These are phyloP conservation scores for Kryptolebias marmoratus DNA, from an alignment of 2,113 vertebrate species.

Conservation along the genomic window DNA sequence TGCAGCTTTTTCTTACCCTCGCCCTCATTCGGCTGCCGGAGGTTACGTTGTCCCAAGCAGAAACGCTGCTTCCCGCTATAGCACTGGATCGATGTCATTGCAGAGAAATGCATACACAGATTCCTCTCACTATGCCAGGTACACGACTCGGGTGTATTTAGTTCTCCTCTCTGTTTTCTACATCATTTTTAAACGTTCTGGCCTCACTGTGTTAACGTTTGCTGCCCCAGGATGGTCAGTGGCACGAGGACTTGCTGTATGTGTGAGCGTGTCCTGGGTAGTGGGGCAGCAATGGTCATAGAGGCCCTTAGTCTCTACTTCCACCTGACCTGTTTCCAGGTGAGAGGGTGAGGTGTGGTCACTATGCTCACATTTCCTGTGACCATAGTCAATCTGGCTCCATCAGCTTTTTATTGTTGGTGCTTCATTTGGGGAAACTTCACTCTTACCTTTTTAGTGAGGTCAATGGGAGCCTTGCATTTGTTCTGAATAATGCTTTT, in stretches of 20 bases:
- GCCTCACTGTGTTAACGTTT: conserved; percentile 52
- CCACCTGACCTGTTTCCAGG: conserved; percentile 98
- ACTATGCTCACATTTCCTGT: conserved; percentile 5
- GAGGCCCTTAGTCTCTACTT: conserved; percentile 95
- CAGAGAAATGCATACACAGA: conserved; percentile 25
- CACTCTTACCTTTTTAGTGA: background rate
- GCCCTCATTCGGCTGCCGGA: conserved; percentile 68
- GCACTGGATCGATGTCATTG: conserved; percentile 36
- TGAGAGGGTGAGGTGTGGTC: conserved; percentile 80
- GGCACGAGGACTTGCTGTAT: conserved; percentile 89
- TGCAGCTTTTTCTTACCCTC: conserved; percentile 62
- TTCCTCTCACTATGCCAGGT: conserved; percentile 80
- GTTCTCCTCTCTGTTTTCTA: background rate
- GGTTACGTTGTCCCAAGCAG: conserved; percentile 75
- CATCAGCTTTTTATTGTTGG: background rate
- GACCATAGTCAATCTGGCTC: background rate
- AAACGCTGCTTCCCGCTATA: conserved; percentile 59
- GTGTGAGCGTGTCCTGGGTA: conserved; percentile 91
- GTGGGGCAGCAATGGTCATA: conserved; percentile 96
- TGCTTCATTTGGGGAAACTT: background rate
- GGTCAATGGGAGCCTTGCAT: conserved; percentile 1
- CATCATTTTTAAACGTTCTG: background rate
- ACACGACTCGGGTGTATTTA: background rate
- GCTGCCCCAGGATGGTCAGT: conserved; percentile 89
- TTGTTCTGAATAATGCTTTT: background rate